Conservation (phyloP, 37 sponge, comb jelly and placozoan species). For the Amphimedon queenslandica region DNA sequence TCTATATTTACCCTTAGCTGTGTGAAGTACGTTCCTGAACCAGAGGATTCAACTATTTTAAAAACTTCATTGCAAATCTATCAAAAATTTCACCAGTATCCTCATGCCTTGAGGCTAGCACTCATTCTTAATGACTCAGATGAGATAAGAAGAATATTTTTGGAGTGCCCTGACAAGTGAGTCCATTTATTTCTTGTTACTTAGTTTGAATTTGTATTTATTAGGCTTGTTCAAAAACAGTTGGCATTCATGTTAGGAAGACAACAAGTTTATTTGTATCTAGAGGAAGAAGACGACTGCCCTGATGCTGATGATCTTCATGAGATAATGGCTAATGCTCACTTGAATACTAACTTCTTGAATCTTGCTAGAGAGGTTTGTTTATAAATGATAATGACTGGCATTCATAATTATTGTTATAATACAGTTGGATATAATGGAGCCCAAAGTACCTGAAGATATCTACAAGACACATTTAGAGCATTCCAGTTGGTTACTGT, state of each 20-base stretch:
- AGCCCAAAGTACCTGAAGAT: constrained; percentile 97
- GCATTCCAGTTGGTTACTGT: constrained; percentile 53
- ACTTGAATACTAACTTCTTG: constrained; percentile 91
- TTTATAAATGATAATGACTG: constrained; percentile 1
- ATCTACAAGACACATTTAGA: constrained; percentile 97
- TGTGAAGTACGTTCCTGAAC: constrained; percentile 95
- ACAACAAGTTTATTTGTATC: constrained; percentile 91
- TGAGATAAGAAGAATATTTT: constrained; percentile 69
- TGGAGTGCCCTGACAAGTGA: constrained; percentile 66
- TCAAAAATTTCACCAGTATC: constrained; percentile 65
- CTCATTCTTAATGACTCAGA: constrained; percentile 83
- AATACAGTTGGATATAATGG: constrained; percentile 94
- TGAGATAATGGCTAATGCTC: constrained; percentile 94
- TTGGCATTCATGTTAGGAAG: constrained; percentile 94
- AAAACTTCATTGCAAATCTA: constrained; percentile 73
- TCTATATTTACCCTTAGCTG: constrained; percentile 53
- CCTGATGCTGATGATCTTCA: constrained; percentile 72
- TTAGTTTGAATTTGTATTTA: neutral
- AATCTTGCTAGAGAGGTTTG: constrained; percentile 91
- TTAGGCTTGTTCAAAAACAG: constrained; percentile 86
- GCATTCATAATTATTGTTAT: neutral
- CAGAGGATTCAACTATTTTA: constrained; percentile 85
- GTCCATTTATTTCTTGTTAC: constrained; percentile 3
- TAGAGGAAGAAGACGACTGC: constrained; percentile 76
- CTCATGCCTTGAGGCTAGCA: constrained; percentile 85